Evolutionary conservation across 2,113 vertebrate genomes (phyloP).

Genomic region (Lepisosteus osseus): DNA sequence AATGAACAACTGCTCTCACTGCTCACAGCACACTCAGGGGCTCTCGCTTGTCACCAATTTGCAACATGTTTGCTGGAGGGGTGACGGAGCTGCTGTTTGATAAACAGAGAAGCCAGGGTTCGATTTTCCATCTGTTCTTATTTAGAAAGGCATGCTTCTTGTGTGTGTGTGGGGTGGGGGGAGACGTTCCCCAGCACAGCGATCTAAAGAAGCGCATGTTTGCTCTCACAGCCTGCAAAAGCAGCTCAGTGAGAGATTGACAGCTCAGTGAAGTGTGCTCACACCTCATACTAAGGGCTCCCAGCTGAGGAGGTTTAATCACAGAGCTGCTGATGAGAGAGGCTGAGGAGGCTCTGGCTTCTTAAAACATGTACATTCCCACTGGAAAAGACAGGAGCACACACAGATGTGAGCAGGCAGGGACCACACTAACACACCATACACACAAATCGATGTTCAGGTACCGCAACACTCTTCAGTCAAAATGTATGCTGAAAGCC

Average conservation of each 20-base stretch:
- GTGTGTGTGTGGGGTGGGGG: constrained; percentile 30
- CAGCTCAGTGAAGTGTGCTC: constrained; percentile 30
- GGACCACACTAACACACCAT: constrained; percentile 9
- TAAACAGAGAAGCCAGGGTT: constrained; percentile 75
- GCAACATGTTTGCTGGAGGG: constrained; percentile 54
- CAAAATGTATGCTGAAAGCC: too few species aligned
- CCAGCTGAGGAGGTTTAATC: constrained; percentile 40
- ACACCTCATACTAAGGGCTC: constrained; percentile 28
- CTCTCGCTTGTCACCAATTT: constrained; percentile 59
- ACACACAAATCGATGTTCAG: background rate
- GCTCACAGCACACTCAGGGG: constrained; percentile 37
- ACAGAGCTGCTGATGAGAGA: constrained; percentile 23
- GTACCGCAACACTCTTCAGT: too few species aligned
- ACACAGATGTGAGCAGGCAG: background rate
- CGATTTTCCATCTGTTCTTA: constrained; percentile 70
- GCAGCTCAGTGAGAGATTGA: constrained; percentile 39
- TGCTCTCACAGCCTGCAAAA: constrained; percentile 37
- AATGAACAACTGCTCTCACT: constrained; percentile 44
- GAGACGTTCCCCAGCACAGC: constrained; percentile 17
- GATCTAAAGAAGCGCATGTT: constrained; percentile 10
- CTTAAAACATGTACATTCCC: constrained; percentile 29
- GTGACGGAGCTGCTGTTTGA: constrained; percentile 74
- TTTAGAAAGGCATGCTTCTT: constrained; percentile 75
- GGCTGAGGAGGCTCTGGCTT: constrained; percentile 21
- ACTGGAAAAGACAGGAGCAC: constrained; percentile 22